Evolutionary conservation across 1,140 invertebrate species (phyloP), one percentile per base, ranked within the genome.

Genomic region (Drosophila tani): DNA sequence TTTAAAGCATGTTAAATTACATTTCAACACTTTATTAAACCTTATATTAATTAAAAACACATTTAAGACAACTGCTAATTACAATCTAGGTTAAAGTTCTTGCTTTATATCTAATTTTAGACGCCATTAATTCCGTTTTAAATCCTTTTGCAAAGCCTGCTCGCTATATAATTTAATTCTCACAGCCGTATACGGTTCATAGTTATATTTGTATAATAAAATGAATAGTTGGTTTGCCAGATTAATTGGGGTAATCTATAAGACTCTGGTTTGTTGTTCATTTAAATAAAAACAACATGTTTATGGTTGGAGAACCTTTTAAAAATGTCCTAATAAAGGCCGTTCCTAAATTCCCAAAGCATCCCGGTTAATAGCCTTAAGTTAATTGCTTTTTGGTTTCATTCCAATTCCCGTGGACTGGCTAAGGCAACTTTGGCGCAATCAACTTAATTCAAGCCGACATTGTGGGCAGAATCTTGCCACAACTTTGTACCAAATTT

Each of bases 371-470:
- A 68, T 68, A 55, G 64, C 38, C 27, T 70, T 70, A 63, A 70
- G 64, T 69, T 70, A 70, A 70, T 70, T 70, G 67, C 67, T 68
- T 70, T 70, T 70, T 68, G 49, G 64, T 68, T 55, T 56, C 29
- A 27, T 41, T 45, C 63, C 19, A 41, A 45, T 66, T 63, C 29
- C 27, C 57, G 63, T 45, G 19, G 49, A 12, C 58, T 45, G 29
- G 21, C 21, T 27, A 21, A 55, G 29, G 58, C 35, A 66, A 66
- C 64, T 66, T 66, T 63, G 21, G 63, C 40, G 19, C 62, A 69
- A 66, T 63, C 64, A 67, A 70, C 67, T 53, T 68, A 68, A 67
- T 67, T 70, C 63, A 29, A 46, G 63, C 38, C 49, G 49, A 67
- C 35, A 62, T 65, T 62, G 63, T 60, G 55, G 55, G 38, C 17